Percentiles rank a stretch among this genome's conserved stretches.
Conservation (phyloP, 2,797 vertebrate species). For the Tragopan temminckii region DNA sequence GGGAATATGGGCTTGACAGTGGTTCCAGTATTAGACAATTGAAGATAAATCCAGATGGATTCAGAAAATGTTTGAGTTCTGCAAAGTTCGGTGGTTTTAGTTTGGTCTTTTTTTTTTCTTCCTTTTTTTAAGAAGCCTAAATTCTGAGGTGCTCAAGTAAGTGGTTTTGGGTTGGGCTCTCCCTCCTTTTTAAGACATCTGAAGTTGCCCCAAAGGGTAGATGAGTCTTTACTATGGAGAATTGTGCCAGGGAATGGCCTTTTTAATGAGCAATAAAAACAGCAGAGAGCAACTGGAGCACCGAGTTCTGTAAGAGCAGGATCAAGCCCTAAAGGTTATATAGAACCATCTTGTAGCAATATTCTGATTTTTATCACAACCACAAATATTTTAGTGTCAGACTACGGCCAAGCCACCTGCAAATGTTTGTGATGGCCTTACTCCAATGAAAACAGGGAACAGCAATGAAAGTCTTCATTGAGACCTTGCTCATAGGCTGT, state of each 20-base stretch:
- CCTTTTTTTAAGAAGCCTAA: neutral
- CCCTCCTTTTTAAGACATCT: neutral
- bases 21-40: conserved; percentile 41
- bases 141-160: neutral
- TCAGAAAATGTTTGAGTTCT: conserved; percentile 12
- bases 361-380: conserved; percentile 90
- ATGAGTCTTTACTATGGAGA: conserved; percentile 77
- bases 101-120: neutral
- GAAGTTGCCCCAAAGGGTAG: conserved; percentile 74
- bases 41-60: conserved; percentile 22
- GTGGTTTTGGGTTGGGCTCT: neutral
- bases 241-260: conserved; percentile 74
- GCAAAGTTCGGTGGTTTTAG: neutral
- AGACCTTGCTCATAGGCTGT: conserved; percentile 73
- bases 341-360: conserved; percentile 86
- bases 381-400: conserved; percentile 89
- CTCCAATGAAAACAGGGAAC: conserved; percentile 86
- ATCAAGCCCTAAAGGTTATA: conserved; percentile 75
- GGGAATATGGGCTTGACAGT: conserved; percentile 39
- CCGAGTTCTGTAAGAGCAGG: conserved; percentile 49
- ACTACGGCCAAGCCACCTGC: conserved; percentile 89
- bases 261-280: conserved; percentile 80
- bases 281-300: conserved; percentile 69
- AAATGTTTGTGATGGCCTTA: conserved; percentile 86
- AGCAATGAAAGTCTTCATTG: conserved; percentile 87